Percentiles rank a stretch among this genome's conserved stretches.
Conservation (phyloP, 2,888 invertebrate genomes). For the Dolichopus griseipennis region DNA sequence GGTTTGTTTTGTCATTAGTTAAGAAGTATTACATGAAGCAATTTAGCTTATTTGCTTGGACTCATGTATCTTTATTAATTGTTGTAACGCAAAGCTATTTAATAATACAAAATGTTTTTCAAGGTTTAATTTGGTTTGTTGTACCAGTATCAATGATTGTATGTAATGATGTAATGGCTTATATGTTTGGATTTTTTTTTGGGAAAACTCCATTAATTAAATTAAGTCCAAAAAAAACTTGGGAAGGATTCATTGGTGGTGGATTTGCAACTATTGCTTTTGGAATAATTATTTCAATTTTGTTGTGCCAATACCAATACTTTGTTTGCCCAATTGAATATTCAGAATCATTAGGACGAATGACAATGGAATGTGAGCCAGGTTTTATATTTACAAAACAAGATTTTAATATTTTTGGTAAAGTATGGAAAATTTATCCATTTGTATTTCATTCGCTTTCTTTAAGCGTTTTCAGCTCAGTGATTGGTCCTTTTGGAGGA, state of each 20-base stretch:
- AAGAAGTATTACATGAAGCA: conserved; percentile 99
- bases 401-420: conserved; percentile 59
- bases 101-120: conserved; percentile 98
- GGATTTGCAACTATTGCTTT: conserved; percentile 91
- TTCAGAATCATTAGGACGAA: conserved; percentile 76
- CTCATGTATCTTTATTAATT: conserved; percentile 96
- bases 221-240: conserved; percentile 98
- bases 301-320: conserved; percentile 86
- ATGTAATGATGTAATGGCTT: conserved; percentile 99
- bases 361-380: conserved; percentile 92
- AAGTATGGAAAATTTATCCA: conserved; percentile 73
- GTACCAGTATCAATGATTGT: conserved; percentile 99
- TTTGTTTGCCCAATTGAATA: conserved; percentile 97
- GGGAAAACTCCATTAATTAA: conserved; percentile 98
- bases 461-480: conserved; percentile 92
- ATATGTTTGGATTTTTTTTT: conserved; percentile 99
- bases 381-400: conserved; percentile 80
- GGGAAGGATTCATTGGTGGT: conserved; percentile 99
- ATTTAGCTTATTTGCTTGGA: conserved; percentile 99
- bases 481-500: conserved; percentile 98
- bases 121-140: conserved; percentile 91
- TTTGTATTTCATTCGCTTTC: conserved; percentile 95
- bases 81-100: conserved; percentile 98
- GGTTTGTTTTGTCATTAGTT: conserved; percentile 95
- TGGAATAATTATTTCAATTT: conserved; percentile 77